phyloP scores from a whole-genome alignment of 2,888 invertebrate genomes.

The Ypsolopha scabrella region DNA sequence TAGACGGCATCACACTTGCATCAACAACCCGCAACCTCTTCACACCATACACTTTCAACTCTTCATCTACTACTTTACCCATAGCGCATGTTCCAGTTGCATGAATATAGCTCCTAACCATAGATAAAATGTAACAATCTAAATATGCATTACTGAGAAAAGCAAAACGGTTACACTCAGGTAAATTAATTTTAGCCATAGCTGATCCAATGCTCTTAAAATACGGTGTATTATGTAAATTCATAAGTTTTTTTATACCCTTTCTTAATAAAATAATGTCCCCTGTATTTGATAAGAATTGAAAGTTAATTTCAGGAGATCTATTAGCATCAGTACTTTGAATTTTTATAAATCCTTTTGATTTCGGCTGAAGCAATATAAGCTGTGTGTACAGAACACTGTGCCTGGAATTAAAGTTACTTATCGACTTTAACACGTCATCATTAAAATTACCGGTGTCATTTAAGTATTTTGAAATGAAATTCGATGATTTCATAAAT shows the following conservation, averaged over 20 bases:
- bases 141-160: constrained; percentile 70
- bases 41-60: constrained; percentile 1
- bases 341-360: neutral
- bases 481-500: neutral
- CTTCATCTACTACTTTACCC: constrained; percentile 4
- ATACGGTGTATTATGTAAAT: constrained; percentile 33
- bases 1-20: constrained; percentile 1
- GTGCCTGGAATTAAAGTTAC: neutral
- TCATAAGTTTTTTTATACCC: neutral
- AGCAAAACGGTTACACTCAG: constrained; percentile 44
- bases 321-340: neutral
- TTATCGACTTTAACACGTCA: neutral
- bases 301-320: neutral
- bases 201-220: constrained; percentile 44
- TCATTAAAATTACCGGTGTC: neutral
- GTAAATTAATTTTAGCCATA: constrained; percentile 44
- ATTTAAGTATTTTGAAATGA: neutral
- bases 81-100: neutral
- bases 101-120: neutral
- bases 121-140: constrained; percentile 56
- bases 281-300: neutral
- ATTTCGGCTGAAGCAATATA: neutral
- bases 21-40: constrained; percentile 1
- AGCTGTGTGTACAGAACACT: neutral
- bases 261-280: neutral